Conservation (phyloP, 2,888 invertebrate species). For the Cerceris rybyensis region DNA sequence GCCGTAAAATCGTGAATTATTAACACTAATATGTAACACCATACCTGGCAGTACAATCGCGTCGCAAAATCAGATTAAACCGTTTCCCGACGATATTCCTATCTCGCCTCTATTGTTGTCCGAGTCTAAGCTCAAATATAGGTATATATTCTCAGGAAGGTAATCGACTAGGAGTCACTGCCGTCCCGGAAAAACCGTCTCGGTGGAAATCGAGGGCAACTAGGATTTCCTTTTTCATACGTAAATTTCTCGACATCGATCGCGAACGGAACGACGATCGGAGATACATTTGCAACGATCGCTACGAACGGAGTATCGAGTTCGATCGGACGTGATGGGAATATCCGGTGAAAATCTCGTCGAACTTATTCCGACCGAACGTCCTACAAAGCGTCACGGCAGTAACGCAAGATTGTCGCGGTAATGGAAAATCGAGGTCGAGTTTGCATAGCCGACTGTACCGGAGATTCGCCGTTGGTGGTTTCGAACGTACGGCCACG, state of each 20-base stretch:
- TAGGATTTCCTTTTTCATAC: too few relatives aligned
- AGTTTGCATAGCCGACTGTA: conserved; percentile 59
- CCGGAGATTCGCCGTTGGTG: conserved; percentile 63
- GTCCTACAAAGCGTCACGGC: conserved; percentile 47
- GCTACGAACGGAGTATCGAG: background rate
- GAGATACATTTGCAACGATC: too few relatives aligned
- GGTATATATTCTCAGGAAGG: too few relatives aligned
- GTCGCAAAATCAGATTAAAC: conserved; percentile 56
- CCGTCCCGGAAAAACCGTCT: too few relatives aligned
- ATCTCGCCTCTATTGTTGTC: background rate
- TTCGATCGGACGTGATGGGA: conserved; percentile 26
- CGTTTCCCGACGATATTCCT: conserved; percentile 35
- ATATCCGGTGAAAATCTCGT: conserved; percentile 47
- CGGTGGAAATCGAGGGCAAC: too few relatives aligned
- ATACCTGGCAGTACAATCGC: conserved; percentile 61
- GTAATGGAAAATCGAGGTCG: conserved; percentile 63
- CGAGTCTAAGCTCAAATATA: too few relatives aligned
- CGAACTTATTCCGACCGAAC: conserved; percentile 44
- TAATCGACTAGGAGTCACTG: too few relatives aligned
- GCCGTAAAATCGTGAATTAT: conserved; percentile 75
- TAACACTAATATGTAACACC: conserved; percentile 72
- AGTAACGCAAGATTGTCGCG: conserved; percentile 49
- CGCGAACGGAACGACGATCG: too few relatives aligned
- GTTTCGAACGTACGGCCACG: conserved; percentile 58
- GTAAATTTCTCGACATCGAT: too few relatives aligned